These are phyloP conservation scores for Lycocorax pyrrhopterus DNA, from an alignment of 2,113 vertebrate genomes.

Conservation along the genomic window DNA sequence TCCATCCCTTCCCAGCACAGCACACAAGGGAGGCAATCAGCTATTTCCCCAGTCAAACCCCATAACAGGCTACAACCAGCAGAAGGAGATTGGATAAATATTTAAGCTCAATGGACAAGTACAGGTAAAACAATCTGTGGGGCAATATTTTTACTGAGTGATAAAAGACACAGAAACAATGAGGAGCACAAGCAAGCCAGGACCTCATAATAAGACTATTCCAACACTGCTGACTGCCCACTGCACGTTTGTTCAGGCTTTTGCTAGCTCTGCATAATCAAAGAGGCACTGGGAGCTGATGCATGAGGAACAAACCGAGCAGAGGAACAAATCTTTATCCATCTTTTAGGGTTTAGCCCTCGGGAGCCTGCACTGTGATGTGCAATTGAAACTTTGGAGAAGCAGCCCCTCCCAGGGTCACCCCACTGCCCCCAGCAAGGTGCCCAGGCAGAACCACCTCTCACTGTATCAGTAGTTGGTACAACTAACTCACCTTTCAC, in stretches of 20 bases:
- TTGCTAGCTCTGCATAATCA: conserved; percentile 6
- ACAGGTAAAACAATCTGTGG: neutral
- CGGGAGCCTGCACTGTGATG: rapidly evolving
- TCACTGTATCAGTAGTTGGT: rapidly evolving
- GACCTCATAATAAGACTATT: neutral
- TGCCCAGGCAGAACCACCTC: neutral
- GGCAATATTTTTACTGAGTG: neutral
- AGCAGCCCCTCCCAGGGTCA: neutral
- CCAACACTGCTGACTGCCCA: neutral
- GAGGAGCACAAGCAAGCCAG: neutral
- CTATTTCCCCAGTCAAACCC: neutral
- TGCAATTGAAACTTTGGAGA: neutral
- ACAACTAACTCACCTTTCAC: neutral
- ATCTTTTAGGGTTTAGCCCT: neutral
- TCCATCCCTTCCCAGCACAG: neutral
- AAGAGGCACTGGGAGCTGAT: neutral
- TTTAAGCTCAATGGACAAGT: neutral
- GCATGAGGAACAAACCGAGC: neutral
- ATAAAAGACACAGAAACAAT: neutral
- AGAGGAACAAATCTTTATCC: neutral
- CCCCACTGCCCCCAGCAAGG: rapidly evolving
- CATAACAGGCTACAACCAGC: rapidly evolving
- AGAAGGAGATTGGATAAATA: neutral
- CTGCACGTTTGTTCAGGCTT: neutral
- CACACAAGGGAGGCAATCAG: neutral